Percentiles rank a stretch among this genome's conserved stretches.
phyloP scores from a whole-genome alignment of 2,888 invertebrate genomes.

The Stenoptilia bipunctidactyla region DNA sequence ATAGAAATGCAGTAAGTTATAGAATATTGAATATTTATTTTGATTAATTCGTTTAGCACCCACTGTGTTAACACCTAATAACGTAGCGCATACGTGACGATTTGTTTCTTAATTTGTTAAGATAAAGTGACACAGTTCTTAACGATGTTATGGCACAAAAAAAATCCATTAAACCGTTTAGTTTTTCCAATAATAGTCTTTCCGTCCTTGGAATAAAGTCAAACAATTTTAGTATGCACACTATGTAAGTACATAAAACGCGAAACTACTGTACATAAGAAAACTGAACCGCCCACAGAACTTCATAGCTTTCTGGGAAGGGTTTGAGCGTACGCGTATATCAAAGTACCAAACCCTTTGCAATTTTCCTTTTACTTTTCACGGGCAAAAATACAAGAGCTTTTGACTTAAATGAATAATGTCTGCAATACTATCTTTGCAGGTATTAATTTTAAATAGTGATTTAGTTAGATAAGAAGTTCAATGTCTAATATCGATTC shows the following conservation, averaged over 20 bases:
- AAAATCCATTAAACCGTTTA: not conserved
- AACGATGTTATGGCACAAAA: not conserved
- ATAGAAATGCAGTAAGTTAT: slow-evolving; percentile 1
- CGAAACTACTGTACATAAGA: slow-evolving; percentile 28
- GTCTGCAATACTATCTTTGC: too few species aligned
- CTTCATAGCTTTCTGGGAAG: slow-evolving; percentile 34
- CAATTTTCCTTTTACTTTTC: too few species aligned
- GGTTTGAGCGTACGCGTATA: slow-evolving; percentile 21
- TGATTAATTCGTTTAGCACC: too few species aligned
- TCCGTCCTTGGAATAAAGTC: not conserved
- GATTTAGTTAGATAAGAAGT: too few species aligned
- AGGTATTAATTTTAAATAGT: too few species aligned
- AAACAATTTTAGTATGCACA: slow-evolving; percentile 1
- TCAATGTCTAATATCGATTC: too few species aligned
- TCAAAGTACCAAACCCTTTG: too few species aligned
- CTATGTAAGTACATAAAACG: slow-evolving; percentile 9
- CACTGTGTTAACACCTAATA: too few species aligned
- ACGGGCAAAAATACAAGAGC: too few species aligned
- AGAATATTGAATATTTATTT: too few species aligned
- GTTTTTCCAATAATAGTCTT: not conserved
- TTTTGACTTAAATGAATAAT: too few species aligned
- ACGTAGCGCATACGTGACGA: too few species aligned
- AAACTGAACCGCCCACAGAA: slow-evolving; percentile 28
- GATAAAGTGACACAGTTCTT: slow-evolving; percentile 1
- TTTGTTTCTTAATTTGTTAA: not conserved